Evolutionary conservation across 2,797 vertebrate species (phyloP).

Genomic region (Sarcoramphus papa): DNA sequence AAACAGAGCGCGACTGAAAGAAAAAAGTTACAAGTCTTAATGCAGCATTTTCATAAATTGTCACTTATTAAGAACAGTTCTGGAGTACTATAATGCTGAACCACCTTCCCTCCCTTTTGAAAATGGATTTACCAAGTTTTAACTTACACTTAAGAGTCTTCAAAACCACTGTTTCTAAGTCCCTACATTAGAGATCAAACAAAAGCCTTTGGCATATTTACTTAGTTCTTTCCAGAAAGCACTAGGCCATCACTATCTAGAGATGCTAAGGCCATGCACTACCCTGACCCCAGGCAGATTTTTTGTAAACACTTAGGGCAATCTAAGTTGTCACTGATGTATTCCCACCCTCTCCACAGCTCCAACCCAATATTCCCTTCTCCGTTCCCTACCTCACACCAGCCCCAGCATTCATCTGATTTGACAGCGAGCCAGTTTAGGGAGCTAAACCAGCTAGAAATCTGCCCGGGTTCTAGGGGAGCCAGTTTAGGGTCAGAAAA

Average conservation of each 20-base stretch:
- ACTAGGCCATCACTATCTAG: background rate
- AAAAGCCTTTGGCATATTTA: background rate
- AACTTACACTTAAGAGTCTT: background rate
- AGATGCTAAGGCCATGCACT: background rate
- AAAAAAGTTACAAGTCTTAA: background rate
- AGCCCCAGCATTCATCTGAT: background rate
- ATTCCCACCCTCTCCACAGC: background rate
- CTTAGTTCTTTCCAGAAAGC: background rate
- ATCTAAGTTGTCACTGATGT: background rate
- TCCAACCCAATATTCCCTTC: background rate
- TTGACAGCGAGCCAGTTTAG: background rate
- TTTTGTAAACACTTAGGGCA: background rate
- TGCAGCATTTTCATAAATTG: background rate
- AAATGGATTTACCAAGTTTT: background rate
- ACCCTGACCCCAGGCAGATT: background rate
- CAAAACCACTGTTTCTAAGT: background rate
- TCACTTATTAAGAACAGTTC: background rate
- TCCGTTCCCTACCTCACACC: background rate
- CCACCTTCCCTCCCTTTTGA: background rate
- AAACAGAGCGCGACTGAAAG: slow-evolving; percentile 71
- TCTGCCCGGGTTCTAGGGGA: background rate
- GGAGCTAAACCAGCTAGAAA: background rate
- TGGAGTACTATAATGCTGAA: background rate
- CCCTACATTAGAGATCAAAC: background rate
- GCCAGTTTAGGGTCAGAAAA: background rate